These are phyloP conservation scores for Mya arenaria DNA, from an alignment of 1,140 invertebrate genomes.

Conservation along the genomic window DNA sequence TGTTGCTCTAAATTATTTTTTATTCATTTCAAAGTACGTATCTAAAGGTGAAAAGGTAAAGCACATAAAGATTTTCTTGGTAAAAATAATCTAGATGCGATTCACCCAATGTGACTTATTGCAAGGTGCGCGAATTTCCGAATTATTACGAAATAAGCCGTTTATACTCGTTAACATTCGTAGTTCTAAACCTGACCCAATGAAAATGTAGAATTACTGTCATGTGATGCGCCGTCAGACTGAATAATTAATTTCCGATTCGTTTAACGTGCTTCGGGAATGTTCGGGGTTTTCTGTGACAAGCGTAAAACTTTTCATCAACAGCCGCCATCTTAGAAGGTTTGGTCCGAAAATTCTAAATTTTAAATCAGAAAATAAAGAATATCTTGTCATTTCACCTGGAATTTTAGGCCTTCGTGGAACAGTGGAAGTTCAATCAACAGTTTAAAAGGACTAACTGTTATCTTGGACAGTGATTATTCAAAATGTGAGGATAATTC, in stretches of 20 bases:
- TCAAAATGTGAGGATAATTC: conserved; percentile 62
- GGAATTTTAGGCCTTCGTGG: not conserved
- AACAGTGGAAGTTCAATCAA: conserved; percentile 45
- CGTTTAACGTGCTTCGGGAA: conserved; percentile 84
- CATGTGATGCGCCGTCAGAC: conserved; percentile 68
- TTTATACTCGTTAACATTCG: not conserved
- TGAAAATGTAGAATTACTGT: not conserved
- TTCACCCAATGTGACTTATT: conserved; percentile 2
- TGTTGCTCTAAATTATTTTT: too few relatives aligned
- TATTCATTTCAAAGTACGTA: too few relatives aligned
- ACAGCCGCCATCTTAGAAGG: conserved; percentile 94
- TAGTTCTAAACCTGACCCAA: conserved; percentile 4
- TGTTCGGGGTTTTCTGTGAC: conserved; percentile 87
- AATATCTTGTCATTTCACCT: not conserved
- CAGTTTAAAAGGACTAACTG: conserved; percentile 59
- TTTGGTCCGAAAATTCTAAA: conserved; percentile 81
- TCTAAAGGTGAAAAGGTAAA: too few relatives aligned
- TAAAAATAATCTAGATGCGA: too few relatives aligned
- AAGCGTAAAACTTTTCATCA: conserved; percentile 95
- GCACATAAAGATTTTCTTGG: too few relatives aligned
- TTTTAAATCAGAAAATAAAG: conserved; percentile 53
- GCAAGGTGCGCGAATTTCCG: conserved; percentile 12
- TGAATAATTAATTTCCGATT: conserved; percentile 76
- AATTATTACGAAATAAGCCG: not conserved
- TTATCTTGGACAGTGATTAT: conserved; percentile 37